Base-by-base conservation (phyloP, 2,797 vertebrate genomes). In the Xiphorhynchus erythropygius region DNA sequence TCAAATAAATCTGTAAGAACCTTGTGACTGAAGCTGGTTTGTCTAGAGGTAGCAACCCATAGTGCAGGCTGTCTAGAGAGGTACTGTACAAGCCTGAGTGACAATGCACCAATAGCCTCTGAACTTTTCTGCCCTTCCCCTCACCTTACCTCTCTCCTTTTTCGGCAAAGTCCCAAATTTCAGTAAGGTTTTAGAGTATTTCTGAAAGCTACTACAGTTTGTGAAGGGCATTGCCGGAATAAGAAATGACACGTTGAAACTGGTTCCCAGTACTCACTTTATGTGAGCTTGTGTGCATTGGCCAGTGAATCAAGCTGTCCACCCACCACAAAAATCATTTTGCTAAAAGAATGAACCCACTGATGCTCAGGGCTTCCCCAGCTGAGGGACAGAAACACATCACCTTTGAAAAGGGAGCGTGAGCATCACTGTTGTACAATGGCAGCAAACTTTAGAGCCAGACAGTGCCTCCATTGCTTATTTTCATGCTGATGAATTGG, bases 31-130 rank as follows among this genome's bases (percentile, higher is more conserved):
- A 60, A 77, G 59, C 37, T 55, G 5, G 4, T 64, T 74, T 73
- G 46, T 39, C 53, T 57, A 18, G 1, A 32, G 47, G 32, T 3
- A 49, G 10, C 27, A 62, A 44, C 75, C n/a, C 42, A 49, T 1
- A 67, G 21, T 9, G 11, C 41, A 47, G 33, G 13, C 22, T 64
- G 14, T 18, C 30, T 73, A 44, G 14, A 84, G 37, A 69, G 17
- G 42, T 7, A 8, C 18, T 32, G 32, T 2, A 70, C 27, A 79
- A 77, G 70, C 30, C 42, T 2, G 2, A 73, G 23, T 47, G 42
- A 62, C 30, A 44, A 11, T 1, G 21, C 52, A 57, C 7, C 23
- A 60, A 41, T 0, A 53, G 37, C 5, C 18, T 56, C n/a, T 0
- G 0, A 65, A 49, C 7, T 69, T 52, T 41, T 73, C 44, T 32